A percentile compares a stretch with the other conserved stretches of the same genome.
These are phyloP conservation scores for Hylaeus volcanicus DNA, from an alignment of 1,140 invertebrate genomes.

Conservation along the genomic window DNA sequence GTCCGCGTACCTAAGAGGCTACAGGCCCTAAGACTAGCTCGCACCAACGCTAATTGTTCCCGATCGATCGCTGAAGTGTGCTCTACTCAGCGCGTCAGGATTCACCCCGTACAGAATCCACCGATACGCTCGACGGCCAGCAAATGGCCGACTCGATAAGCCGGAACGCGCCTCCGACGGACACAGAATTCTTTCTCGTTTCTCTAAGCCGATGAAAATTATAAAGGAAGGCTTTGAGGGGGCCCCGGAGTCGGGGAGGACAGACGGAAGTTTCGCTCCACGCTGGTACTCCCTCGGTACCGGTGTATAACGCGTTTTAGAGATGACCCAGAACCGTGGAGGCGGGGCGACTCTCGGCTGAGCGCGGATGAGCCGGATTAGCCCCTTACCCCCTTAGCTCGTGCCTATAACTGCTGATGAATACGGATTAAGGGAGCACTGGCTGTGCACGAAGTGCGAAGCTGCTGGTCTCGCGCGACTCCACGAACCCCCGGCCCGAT, in stretches of 20 bases:
- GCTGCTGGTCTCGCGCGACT: conserved; percentile 50
- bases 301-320: conserved; percentile 55
- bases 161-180: neutral
- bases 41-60: no score
- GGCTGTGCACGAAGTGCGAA: conserved; percentile 61
- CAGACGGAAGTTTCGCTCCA: conserved; percentile 24
- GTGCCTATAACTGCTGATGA: conserved; percentile 72
- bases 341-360: conserved; percentile 58
- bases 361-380: conserved; percentile 72
- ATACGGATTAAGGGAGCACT: conserved; percentile 71
- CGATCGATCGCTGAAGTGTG: no score
- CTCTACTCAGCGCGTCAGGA: no score
- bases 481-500: conserved; percentile 33
- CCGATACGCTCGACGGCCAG: neutral
- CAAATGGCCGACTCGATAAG: conserved; percentile 14
- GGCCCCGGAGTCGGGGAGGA: neutral
- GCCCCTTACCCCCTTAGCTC: conserved; percentile 62
- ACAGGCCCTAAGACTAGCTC: no score
- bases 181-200: neutral
- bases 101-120: neutral
- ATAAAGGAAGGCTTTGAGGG: conserved; percentile 14
- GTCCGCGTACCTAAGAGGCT: no score
- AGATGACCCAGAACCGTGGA: conserved; percentile 65
- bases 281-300: conserved; percentile 38
- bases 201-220: conserved; percentile 34